These are phyloP conservation scores for Cathartes aura DNA, from an alignment of 2,113 vertebrate genomes.

Conservation along the genomic window DNA sequence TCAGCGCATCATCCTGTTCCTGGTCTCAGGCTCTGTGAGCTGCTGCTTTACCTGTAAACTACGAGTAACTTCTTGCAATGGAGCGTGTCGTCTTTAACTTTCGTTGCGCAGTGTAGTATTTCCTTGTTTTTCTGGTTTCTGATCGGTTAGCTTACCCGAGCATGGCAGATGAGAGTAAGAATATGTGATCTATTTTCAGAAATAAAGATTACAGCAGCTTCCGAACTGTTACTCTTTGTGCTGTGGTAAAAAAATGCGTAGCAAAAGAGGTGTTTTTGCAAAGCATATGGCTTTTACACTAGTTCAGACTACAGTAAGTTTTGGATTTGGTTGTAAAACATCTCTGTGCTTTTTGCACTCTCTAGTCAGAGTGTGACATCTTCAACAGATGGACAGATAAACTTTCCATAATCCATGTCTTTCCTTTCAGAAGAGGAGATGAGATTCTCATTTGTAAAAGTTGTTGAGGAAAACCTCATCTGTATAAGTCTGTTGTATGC, in stretches of 20 bases:
- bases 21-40: background rate
- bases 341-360: constrained; percentile 23
- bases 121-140: background rate
- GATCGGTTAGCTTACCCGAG: background rate
- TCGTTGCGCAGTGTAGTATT: background rate
- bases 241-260: background rate
- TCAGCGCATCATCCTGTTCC: background rate
- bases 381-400: constrained; percentile 42
- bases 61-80: background rate
- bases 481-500: background rate
- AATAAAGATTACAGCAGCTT: constrained; percentile 26
- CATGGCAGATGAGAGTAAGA: background rate
- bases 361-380: constrained; percentile 12
- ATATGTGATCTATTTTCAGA: constrained; percentile 35
- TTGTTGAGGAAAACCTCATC: background rate
- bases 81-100: background rate
- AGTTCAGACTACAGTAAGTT: background rate
- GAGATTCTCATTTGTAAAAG: background rate
- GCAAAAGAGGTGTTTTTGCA: constrained; percentile 12
- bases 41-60: background rate
- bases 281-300: constrained; percentile 30
- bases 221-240: constrained; percentile 38
- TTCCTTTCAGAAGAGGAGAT: background rate
- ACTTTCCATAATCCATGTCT: background rate
- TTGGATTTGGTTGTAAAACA: constrained; percentile 25